Percentiles rank a stretch among this genome's conserved stretches.
Conservation (phyloP, 2,113 vertebrate genomes). For the Tetrao urogallus region DNA sequence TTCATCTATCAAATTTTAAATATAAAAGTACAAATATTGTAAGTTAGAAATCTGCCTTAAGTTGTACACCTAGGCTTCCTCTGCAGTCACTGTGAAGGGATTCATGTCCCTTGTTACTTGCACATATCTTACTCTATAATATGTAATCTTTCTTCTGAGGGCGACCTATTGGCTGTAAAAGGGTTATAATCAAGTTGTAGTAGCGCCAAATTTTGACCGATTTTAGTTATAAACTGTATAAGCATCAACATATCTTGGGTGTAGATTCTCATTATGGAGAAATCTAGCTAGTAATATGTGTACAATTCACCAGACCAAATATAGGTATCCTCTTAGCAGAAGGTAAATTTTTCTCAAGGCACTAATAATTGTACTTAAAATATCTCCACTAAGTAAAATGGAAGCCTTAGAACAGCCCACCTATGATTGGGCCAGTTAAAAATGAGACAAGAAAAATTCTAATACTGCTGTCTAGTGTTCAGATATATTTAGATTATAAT, state of each 20-base stretch:
- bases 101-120: neutral
- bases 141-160: neutral
- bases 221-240: neutral
- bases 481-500: neutral
- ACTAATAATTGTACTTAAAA: neutral
- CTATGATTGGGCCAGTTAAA: neutral
- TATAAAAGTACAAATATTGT: neutral
- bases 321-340: neutral
- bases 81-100: neutral
- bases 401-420: neutral
- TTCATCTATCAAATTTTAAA: neutral
- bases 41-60: neutral
- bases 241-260: neutral
- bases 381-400: neutral
- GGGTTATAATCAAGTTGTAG: neutral
- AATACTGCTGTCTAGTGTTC: neutral
- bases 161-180: neutral
- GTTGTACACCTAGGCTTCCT: neutral
- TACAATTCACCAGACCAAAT: neutral
- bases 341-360: neutral
- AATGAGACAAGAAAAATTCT: neutral
- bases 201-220: neutral
- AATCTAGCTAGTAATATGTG: neutral
- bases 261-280: neutral
- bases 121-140: neutral